Evolutionary conservation across 2,113 vertebrate species (phyloP).

Genomic region (Neodon shergylaensis): DNA sequence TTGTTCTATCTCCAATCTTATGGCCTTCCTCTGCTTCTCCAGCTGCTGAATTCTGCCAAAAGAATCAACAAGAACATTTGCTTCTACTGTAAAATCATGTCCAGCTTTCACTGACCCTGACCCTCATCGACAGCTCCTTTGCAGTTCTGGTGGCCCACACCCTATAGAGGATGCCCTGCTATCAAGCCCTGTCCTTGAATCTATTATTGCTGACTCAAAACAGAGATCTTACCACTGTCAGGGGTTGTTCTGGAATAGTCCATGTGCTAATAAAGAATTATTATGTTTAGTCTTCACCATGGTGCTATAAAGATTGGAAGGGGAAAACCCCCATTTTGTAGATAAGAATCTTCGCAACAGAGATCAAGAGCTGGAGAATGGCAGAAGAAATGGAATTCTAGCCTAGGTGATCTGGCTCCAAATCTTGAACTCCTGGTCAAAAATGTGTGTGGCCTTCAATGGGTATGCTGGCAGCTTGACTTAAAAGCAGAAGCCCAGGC

Average conservation of each 20-base stretch:
- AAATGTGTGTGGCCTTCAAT: not conserved
- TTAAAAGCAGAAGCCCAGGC: not conserved
- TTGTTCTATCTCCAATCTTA: too few relatives aligned
- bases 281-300: not conserved
- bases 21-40: not conserved
- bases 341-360: not conserved
- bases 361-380: not conserved
- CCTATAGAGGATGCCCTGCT: not conserved
- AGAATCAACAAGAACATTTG: not conserved
- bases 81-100: not conserved
- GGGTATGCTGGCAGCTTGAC: not conserved
- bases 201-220: not conserved
- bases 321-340: not conserved
- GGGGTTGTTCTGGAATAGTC: not conserved
- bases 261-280: not conserved
- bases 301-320: not conserved
- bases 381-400: not conserved
- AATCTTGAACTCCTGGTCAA: not conserved
- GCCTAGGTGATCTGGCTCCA: not conserved
- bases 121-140: too few relatives aligned
- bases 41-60: not conserved
- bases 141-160: not conserved
- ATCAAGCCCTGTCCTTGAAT: not conserved
- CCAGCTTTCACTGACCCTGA: not conserved
- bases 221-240: not conserved